A percentile compares a stretch with the other conserved stretches of the same genome.
phyloP scores from a whole-genome alignment of 2,113 vertebrate species.

The Tupaia chinensis region DNA sequence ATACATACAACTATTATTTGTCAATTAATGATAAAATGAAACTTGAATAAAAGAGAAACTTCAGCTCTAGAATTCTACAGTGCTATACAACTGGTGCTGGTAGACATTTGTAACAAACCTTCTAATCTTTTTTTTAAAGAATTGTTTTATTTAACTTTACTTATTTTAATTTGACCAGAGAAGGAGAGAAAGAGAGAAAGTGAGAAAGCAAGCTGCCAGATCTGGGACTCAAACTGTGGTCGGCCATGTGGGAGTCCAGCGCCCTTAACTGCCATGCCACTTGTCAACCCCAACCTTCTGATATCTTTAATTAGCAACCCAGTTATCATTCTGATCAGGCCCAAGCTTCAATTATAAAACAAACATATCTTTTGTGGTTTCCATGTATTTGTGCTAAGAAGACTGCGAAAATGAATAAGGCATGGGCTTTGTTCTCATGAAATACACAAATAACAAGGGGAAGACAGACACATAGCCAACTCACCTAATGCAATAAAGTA shows the following conservation, averaged over 20 bases:
- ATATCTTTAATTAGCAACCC: constrained; percentile 7
- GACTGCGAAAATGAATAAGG: not conserved
- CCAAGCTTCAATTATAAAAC: constrained; percentile 51
- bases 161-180: too few relatives aligned
- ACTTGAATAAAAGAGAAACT: not conserved
- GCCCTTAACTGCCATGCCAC: too few relatives aligned
- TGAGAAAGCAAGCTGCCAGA: too few relatives aligned
- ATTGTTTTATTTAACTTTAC: too few relatives aligned
- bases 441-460: not conserved
- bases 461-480: not conserved
- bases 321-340: not conserved
- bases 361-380: constrained; percentile 13
- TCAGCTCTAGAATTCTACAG: constrained; percentile 34
- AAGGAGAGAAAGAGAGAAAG: too few relatives aligned
- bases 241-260: too few relatives aligned
- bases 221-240: too few relatives aligned
- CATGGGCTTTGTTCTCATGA: not conserved
- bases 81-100: not conserved
- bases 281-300: not conserved
- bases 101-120: constrained; percentile 24
- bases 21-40: too few relatives aligned
- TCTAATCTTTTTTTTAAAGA: not conserved
- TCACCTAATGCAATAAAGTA: not conserved
- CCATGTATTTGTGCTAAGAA: not conserved
- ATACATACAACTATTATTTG: too few relatives aligned